Evolutionary conservation across 2,888 invertebrate genomes (phyloP), one percentile per base, ranked within the genome.

Genomic region (Diabrotica balteata): DNA sequence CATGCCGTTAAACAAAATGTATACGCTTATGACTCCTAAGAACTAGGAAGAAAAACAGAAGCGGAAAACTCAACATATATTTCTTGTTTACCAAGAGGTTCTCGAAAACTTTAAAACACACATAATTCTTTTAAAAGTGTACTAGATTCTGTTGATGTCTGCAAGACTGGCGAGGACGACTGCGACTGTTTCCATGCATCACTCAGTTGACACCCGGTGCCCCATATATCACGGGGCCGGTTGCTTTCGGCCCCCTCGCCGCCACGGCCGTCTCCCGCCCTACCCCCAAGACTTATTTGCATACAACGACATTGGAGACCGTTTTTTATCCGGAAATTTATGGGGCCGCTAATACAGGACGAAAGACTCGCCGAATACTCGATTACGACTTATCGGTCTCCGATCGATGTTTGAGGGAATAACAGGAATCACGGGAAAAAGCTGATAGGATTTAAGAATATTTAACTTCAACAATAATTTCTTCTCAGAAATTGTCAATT

Each of bases 121-220:
- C 32, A 47, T 47, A 47, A 47, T 9, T 47, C 47, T 47, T 47
- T 47, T 47, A 9, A 47, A 10, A 45, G 45, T 60, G 54, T 64
- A 66, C 54, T 17, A 57, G 63, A 67, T 57, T 70, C 69, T 67
- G 69, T 69, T 69, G 70, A 42, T 53, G 58, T 49, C 58, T 62
- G 47, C 55, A 75, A 76, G 74, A 57, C 55, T 57, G 44, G 9
- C 55, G 44, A 57, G 43, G 43, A 55, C n/a, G 44, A 44, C 44
- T 74, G 75, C 77, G 63, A 63, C 78, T 75, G 78, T 81, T 81
- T 82, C 84, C 83, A 85, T 85, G 84, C 84, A 84, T 85, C 85
- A 85, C 84, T 79, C 83, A 80, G 82, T 82, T 85, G 85, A 84
- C 85, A 84, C 84, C 83, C 82, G 83, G 83, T 84, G 84, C 82